Percentiles rank a stretch among this genome's conserved stretches.
Evolutionary conservation across 2,797 vertebrate species (phyloP).

Genomic region (Erpetoichthys calabaricus): DNA sequence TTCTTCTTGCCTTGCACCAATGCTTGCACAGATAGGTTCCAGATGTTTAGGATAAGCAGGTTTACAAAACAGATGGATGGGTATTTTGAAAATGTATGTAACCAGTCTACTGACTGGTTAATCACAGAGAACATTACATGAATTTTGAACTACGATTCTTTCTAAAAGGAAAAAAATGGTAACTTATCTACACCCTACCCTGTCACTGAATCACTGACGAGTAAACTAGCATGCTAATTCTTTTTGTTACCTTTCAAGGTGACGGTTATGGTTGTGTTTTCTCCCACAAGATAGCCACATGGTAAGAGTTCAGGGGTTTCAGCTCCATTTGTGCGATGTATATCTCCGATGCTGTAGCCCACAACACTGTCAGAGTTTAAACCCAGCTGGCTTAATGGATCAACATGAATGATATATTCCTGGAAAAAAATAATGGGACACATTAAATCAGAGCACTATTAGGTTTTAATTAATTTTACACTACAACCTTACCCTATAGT

Average conservation of each 20-base stretch:
- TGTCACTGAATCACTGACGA: no score
- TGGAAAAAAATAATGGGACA: conserved; percentile 22
- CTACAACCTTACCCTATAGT: neutral
- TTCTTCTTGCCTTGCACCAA: no score
- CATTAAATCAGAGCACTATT: neutral
- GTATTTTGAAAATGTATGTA: no score
- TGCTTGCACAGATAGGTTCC: no score
- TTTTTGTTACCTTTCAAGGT: conserved; percentile 65
- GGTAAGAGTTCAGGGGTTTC: conserved; percentile 82
- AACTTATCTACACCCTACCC: no score
- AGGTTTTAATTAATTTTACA: neutral
- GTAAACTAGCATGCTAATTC: no score
- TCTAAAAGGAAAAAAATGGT: no score
- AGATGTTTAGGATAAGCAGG: no score
- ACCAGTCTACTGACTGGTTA: no score
- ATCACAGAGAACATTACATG: no score
- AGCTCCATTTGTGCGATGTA: conserved; percentile 51
- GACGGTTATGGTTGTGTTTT: conserved; percentile 85
- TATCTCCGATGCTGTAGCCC: conserved; percentile 84
- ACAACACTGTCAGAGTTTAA: conserved; percentile 82
- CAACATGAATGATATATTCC: conserved; percentile 91
- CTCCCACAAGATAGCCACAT: conserved; percentile 93
- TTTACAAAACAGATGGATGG: no score
- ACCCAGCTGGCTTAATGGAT: conserved; percentile 77
- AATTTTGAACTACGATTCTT: no score